Conservation (phyloP, 2,888 invertebrate genomes). For the Drosophila borealis region DNA sequence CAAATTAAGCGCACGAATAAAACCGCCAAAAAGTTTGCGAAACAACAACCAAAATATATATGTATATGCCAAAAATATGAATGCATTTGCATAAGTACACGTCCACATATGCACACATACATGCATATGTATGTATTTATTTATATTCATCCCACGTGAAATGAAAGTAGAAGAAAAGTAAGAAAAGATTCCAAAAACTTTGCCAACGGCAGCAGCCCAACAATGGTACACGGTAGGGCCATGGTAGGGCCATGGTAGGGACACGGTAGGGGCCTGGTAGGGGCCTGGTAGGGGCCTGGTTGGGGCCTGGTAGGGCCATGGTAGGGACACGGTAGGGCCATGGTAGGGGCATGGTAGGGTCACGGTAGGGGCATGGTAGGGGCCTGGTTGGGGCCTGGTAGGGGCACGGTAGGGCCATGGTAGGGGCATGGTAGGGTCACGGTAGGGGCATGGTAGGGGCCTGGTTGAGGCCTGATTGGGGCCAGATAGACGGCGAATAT, state of each 20-base stretch:
- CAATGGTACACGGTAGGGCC: background rate
- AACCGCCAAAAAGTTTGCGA: slow-evolving; percentile 46
- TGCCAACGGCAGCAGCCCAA: slow-evolving; percentile 15
- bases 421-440: too few species aligned
- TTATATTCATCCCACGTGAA: slow-evolving; percentile 34
- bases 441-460: too few species aligned
- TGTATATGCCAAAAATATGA: slow-evolving; percentile 33
- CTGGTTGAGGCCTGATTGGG: too few species aligned
- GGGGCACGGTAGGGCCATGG: too few species aligned
- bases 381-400: too few species aligned
- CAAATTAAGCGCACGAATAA: slow-evolving; percentile 59
- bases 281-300: too few species aligned
- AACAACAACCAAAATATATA: slow-evolving; percentile 27
- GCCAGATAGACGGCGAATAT: slow-evolving; percentile 9
- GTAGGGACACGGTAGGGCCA: too few species aligned
- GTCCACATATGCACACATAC: background rate
- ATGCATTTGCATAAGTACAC: slow-evolving; percentile 26
- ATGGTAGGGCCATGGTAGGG: too few species aligned
- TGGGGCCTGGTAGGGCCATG: too few species aligned
- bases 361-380: too few species aligned
- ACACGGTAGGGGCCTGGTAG: too few species aligned
- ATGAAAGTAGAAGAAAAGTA: slow-evolving; percentile 18
- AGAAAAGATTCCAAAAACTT: slow-evolving; percentile 50
- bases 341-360: too few species aligned
- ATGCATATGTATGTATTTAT: slow-evolving; percentile 15